Percentiles rank a stretch among this genome's conserved stretches.
Evolutionary conservation across 2,888 invertebrate genomes (phyloP).

Genomic region (Clistopyga incitator): DNA sequence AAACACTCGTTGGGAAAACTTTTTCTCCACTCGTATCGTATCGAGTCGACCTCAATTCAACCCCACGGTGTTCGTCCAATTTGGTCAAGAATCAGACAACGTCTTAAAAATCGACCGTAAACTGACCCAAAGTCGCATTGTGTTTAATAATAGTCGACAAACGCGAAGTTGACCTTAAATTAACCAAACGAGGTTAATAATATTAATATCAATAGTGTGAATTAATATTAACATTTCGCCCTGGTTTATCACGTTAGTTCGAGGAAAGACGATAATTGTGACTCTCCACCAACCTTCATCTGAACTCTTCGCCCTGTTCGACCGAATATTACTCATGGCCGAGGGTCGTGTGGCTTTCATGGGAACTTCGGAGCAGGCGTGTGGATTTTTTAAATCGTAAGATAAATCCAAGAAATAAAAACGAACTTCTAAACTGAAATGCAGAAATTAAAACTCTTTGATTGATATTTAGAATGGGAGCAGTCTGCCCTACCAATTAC

Average conservation of each 20-base stretch:
- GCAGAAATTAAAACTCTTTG: neutral
- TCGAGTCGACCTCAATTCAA: too few relatives aligned
- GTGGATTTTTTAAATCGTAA: slow-evolving; percentile 92
- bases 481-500: slow-evolving; percentile 94
- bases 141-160: too few relatives aligned
- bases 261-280: slow-evolving; percentile 95
- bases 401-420: slow-evolving; percentile 72
- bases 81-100: too few relatives aligned
- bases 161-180: too few relatives aligned
- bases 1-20: too few relatives aligned
- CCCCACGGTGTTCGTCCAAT: too few relatives aligned
- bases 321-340: slow-evolving; percentile 94
- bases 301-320: slow-evolving; percentile 95
- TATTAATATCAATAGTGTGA: too few relatives aligned
- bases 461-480: slow-evolving; percentile 87
- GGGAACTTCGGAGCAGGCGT: slow-evolving; percentile 92
- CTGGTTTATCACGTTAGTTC: slow-evolving; percentile 80
- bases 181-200: too few relatives aligned
- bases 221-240: neutral
- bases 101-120: too few relatives aligned
- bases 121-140: too few relatives aligned
- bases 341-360: slow-evolving; percentile 96
- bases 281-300: slow-evolving; percentile 99
- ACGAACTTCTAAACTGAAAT: neutral
- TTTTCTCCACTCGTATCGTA: too few relatives aligned